A percentile compares a stretch with the other conserved stretches of the same genome.
These are phyloP conservation scores for Pteronotus mesoamericanus DNA, from an alignment of 2,797 vertebrate species.

Conservation along the genomic window DNA sequence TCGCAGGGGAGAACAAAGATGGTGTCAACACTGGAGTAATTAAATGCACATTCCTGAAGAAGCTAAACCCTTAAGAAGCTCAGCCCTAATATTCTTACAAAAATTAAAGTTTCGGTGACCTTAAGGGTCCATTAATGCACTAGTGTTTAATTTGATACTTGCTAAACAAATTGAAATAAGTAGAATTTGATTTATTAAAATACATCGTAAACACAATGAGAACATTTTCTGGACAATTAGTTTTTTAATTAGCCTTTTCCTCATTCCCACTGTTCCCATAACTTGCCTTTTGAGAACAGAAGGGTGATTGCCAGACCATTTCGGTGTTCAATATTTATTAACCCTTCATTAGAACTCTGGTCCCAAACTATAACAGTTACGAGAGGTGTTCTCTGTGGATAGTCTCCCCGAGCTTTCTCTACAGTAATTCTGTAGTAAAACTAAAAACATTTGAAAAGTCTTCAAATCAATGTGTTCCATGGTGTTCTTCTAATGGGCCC, in stretches of 20 bases:
- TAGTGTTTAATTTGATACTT: background rate
- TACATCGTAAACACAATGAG: background rate
- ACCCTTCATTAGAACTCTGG: conserved; percentile 52
- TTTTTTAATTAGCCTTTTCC: conserved; percentile 43
- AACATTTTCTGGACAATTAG: background rate
- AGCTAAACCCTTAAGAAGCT: background rate
- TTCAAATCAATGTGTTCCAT: background rate
- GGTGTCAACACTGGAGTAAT: background rate
- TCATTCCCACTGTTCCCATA: conserved; percentile 39
- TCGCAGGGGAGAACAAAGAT: background rate
- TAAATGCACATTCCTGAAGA: background rate
- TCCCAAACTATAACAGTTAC: conserved; percentile 59
- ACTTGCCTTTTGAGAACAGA: conserved; percentile 70
- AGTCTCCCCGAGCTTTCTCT: background rate
- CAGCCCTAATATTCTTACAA: background rate
- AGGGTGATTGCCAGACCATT: conserved; percentile 66
- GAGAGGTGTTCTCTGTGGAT: conserved; percentile 54
- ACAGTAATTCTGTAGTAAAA: background rate
- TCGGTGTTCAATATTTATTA: conserved; percentile 66
- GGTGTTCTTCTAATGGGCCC: background rate
- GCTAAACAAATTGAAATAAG: background rate
- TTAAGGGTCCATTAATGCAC: background rate
- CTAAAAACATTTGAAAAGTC: background rate
- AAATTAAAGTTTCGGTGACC: background rate
- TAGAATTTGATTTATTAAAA: background rate